These are phyloP conservation scores for Sciurus niger DNA, from an alignment of 2,113 vertebrate genomes.

Conservation along the genomic window DNA sequence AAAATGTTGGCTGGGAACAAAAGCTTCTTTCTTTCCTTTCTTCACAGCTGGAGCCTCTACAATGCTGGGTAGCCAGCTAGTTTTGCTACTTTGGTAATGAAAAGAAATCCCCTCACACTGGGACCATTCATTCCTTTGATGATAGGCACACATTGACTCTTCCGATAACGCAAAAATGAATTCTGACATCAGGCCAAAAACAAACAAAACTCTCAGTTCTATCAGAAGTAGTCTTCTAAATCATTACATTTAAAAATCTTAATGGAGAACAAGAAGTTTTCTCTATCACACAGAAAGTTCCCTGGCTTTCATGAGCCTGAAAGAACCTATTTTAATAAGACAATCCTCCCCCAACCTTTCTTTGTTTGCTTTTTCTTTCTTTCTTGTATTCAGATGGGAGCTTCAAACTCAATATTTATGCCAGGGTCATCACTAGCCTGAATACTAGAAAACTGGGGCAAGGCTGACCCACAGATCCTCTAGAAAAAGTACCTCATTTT, in stretches of 20 bases:
- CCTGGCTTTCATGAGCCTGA: background rate
- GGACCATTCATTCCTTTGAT: background rate
- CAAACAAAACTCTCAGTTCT: background rate
- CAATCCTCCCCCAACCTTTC: background rate
- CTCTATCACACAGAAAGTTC: background rate
- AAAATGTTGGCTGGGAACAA: background rate
- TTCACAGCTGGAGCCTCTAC: background rate
- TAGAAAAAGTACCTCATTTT: too few species aligned
- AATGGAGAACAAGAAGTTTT: background rate
- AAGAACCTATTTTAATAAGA: background rate
- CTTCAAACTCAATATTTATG: too few species aligned
- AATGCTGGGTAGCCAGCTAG: background rate
- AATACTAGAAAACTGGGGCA: too few species aligned
- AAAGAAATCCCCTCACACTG: background rate
- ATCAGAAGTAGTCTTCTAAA: background rate
- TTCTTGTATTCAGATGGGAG: too few species aligned
- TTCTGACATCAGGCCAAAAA: background rate
- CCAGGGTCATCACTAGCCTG: too few species aligned
- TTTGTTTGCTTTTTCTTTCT: too few species aligned
- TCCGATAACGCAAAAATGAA: background rate
- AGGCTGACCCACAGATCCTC: too few species aligned
- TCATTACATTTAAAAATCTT: background rate
- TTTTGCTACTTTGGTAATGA: background rate
- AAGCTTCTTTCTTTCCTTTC: background rate
- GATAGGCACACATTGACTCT: background rate